Evolutionary conservation across 1,140 invertebrate species (phyloP).

Genomic region (Epicauta chinensis): DNA sequence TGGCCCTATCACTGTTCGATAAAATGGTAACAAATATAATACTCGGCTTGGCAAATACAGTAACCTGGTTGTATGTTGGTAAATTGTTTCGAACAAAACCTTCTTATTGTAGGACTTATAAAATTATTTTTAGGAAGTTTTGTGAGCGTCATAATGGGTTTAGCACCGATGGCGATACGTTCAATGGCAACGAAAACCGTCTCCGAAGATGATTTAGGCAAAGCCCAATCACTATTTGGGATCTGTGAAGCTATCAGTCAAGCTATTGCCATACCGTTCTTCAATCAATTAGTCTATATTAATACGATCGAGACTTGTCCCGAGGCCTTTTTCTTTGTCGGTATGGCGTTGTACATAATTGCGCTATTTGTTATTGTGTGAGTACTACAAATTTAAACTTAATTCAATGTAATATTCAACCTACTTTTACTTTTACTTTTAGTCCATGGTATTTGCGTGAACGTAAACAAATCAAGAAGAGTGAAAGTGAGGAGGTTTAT

Average conservation of each 20-base stretch:
- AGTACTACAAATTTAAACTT: background rate
- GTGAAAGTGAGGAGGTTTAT: no score
- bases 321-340: constrained; percentile 46
- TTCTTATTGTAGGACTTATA: background rate
- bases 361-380: constrained; percentile 10
- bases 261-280: constrained; percentile 45
- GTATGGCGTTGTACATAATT: constrained; percentile 29
- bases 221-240: constrained; percentile 51
- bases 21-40: constrained; percentile 35
- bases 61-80: constrained; percentile 35
- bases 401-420: no score
- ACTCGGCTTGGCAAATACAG: constrained; percentile 27
- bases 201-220: constrained; percentile 49
- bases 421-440: no score
- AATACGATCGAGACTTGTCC: constrained; percentile 42
- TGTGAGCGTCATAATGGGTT: constrained; percentile 50
- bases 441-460: background rate
- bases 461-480: background rate
- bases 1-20: constrained; percentile 33
- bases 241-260: constrained; percentile 48
- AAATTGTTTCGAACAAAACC: constrained; percentile 11
- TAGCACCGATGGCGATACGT: constrained; percentile 47
- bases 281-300: constrained; percentile 44
- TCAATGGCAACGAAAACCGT: constrained; percentile 54
- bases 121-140: constrained; percentile 29